A percentile compares a stretch with the other conserved stretches of the same genome.
Conservation (phyloP, 2,113 vertebrate species). For the Ardeotis arabs region DNA sequence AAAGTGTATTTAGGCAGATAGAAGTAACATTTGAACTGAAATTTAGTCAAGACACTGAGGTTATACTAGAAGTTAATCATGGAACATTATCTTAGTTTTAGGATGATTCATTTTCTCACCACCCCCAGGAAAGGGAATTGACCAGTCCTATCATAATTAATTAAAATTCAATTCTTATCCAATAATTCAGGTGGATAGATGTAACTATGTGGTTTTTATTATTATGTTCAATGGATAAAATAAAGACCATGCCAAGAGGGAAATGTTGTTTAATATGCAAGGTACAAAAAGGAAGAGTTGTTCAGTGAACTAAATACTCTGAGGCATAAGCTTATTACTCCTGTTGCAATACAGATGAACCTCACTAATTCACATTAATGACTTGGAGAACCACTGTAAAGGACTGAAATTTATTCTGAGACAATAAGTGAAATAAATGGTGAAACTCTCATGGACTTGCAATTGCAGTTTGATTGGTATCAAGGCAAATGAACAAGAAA, state of each 20-base stretch:
- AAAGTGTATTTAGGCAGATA: not conserved
- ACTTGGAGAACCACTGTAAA: not conserved
- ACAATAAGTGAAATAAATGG: not conserved
- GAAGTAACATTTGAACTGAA: not conserved
- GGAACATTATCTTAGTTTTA: not conserved
- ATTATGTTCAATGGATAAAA: not conserved
- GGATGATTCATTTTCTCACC: not conserved
- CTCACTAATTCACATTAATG: conserved; percentile 2
- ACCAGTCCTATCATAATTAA: not conserved
- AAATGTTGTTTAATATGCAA: conserved; percentile 7
- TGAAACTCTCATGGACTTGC: not conserved
- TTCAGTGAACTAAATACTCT: conserved; percentile 28
- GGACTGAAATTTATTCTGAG: not conserved
- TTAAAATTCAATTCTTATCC: not conserved
- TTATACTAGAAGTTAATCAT: not conserved
- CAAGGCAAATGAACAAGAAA: not conserved
- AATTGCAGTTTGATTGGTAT: not conserved
- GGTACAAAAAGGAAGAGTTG: not conserved
- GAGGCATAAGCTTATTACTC: conserved; percentile 7
- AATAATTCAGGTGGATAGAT: not conserved
- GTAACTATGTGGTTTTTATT: not conserved
- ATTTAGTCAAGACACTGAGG: not conserved
- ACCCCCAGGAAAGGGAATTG: not conserved
- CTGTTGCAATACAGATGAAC: not conserved
- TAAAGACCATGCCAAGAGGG: not conserved